phyloP scores from a whole-genome alignment of 2,888 invertebrate genomes.

The Zootermopsis nevadensis region DNA sequence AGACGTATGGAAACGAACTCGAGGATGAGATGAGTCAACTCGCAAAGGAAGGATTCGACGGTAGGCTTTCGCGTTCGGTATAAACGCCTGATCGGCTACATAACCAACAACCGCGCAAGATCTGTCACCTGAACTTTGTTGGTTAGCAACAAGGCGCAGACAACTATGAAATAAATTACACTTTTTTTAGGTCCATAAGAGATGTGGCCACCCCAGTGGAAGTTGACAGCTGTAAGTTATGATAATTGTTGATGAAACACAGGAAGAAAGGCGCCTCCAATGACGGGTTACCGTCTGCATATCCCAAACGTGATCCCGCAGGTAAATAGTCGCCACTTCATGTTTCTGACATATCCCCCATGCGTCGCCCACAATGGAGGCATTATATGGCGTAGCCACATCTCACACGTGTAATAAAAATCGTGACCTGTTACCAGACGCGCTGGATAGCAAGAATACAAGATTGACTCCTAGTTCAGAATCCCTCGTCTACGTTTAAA shows the following conservation, averaged over 20 bases:
- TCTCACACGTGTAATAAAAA: not conserved
- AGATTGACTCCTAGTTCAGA: not conserved
- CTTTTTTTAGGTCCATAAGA: too few species aligned
- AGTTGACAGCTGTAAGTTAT: too few species aligned
- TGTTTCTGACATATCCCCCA: not conserved
- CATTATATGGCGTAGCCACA: not conserved
- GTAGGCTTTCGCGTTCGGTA: too few species aligned
- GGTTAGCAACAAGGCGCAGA: too few species aligned
- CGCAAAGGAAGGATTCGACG: too few species aligned
- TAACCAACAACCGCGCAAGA: too few species aligned
- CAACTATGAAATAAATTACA: too few species aligned
- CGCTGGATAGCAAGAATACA: not conserved
- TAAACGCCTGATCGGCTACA: too few species aligned
- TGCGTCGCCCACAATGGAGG: not conserved
- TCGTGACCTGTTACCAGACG: not conserved
- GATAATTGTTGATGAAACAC: not conserved
- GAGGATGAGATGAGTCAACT: too few species aligned
- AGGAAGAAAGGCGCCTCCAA: conserved; percentile 6
- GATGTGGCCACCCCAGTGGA: too few species aligned
- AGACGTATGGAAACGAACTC: too few species aligned
- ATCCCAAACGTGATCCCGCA: conserved; percentile 4
- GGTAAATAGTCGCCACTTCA: not conserved
- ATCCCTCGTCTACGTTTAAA: not conserved
- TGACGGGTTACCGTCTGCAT: conserved; percentile 3
- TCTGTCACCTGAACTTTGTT: too few species aligned